Evolutionary conservation across 2,888 invertebrate species (phyloP).

Genomic region (Terebella lapidaria): DNA sequence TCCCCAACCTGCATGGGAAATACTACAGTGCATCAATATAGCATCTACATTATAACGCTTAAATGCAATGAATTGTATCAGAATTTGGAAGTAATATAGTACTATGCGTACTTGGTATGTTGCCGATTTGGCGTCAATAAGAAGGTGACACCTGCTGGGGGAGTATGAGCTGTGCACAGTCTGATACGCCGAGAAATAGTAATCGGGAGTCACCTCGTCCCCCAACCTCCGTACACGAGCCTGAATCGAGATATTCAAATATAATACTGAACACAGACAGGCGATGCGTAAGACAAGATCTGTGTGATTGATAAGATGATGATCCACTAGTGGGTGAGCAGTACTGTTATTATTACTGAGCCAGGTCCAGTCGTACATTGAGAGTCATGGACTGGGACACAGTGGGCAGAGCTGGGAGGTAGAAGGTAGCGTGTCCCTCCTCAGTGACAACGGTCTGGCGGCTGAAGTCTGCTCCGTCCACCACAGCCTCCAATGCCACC

Average conservation of each 20-base stretch:
- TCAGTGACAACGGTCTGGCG: constrained; percentile 19
- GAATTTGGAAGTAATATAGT: too few species aligned
- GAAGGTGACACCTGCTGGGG: constrained; percentile 22
- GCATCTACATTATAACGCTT: not conserved
- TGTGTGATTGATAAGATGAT: too few species aligned
- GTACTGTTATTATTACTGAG: too few species aligned
- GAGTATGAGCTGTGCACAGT: constrained; percentile 22
- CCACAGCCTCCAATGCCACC: constrained; percentile 26
- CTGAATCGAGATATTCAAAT: too few species aligned
- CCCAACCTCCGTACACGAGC: constrained; percentile 19
- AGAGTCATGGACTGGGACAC: constrained; percentile 19
- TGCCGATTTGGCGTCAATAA: constrained; percentile 11
- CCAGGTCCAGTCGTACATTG: constrained; percentile 14
- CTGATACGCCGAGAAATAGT: constrained; percentile 19
- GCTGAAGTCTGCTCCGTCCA: constrained; percentile 21
- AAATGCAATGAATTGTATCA: too few species aligned
- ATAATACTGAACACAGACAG: too few species aligned
- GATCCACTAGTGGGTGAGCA: too few species aligned
- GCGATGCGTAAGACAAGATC: too few species aligned
- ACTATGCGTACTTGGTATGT: too few species aligned
- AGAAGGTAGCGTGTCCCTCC: constrained; percentile 14
- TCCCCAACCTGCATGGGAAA: constrained; percentile 18
- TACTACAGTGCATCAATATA: not conserved
- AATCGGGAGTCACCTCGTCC: constrained; percentile 1
- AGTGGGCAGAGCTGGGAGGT: constrained; percentile 17